Evolutionary conservation across 1,140 invertebrate species (phyloP).

Genomic region (Chrysomallon squamiferum): DNA sequence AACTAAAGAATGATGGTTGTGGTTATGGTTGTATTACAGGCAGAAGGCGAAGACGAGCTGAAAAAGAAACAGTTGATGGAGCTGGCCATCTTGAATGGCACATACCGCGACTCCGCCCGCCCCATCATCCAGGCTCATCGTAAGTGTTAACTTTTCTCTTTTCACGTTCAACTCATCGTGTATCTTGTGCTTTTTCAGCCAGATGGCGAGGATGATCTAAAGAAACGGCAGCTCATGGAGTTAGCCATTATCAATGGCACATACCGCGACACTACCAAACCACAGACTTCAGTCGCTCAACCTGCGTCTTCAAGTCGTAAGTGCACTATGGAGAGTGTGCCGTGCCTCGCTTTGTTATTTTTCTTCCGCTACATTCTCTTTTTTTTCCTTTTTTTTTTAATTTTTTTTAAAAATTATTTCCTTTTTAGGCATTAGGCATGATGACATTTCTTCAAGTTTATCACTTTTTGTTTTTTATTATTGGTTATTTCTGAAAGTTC

Average conservation of each 20-base stretch:
- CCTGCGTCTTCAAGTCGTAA: slow-evolving; percentile 53
- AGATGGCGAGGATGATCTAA: slow-evolving; percentile 99
- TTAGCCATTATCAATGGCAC: slow-evolving; percentile 99
- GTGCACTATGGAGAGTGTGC: slow-evolving; percentile 36
- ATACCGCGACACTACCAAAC: slow-evolving; percentile 76
- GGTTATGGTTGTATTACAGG: slow-evolving; percentile 70
- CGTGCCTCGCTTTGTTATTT: slow-evolving; percentile 34
- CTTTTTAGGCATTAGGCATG: background rate
- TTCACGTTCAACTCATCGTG: slow-evolving; percentile 7
- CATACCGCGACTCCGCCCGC: slow-evolving; percentile 81
- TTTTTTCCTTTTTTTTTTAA: slow-evolving; percentile 22
- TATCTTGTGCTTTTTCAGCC: slow-evolving; percentile 71
- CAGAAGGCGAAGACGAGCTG: slow-evolving; percentile 98
- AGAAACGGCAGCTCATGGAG: slow-evolving; percentile 99
- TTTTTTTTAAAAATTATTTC: slow-evolving; percentile 24
- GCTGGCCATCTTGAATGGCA: slow-evolving; percentile 99
- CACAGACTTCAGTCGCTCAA: slow-evolving; percentile 36
- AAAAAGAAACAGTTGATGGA: slow-evolving; percentile 99
- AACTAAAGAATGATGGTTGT: too few species aligned
- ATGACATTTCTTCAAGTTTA: background rate
- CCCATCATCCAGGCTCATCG: slow-evolving; percentile 4
- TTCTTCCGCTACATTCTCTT: slow-evolving; percentile 14
- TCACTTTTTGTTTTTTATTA: background rate
- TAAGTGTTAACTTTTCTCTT: slow-evolving; percentile 1
- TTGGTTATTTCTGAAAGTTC: too few species aligned